These are phyloP conservation scores for Mythimna loreyi DNA, from an alignment of 2,888 invertebrate species.

Conservation along the genomic window DNA sequence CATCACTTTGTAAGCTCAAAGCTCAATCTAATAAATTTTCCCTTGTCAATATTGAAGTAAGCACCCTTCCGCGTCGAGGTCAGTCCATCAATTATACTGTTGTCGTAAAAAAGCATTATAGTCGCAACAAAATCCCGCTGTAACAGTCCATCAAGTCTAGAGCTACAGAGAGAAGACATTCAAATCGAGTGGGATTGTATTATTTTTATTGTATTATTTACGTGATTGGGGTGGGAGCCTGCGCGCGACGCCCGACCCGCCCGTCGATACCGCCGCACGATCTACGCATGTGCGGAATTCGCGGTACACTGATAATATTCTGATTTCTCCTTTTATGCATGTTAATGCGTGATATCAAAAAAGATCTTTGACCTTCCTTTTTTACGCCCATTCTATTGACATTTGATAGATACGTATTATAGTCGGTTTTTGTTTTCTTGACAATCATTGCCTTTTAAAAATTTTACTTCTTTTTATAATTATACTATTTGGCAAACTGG, in stretches of 20 bases:
- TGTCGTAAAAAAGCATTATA: slow-evolving; percentile 71
- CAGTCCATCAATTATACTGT: slow-evolving; percentile 72
- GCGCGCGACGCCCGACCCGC: slow-evolving; percentile 74
- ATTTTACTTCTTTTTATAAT: neutral
- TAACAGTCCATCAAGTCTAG: slow-evolving; percentile 70
- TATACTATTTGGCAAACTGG: neutral
- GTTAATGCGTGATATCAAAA: slow-evolving; percentile 84
- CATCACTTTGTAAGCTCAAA: neutral
- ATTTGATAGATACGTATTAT: slow-evolving; percentile 70
- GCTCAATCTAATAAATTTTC: slow-evolving; percentile 25
- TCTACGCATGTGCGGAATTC: slow-evolving; percentile 87
- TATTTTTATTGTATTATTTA: slow-evolving; percentile 89
- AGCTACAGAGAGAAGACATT: slow-evolving; percentile 75
- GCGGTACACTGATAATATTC: slow-evolving; percentile 82
- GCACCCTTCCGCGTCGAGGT: slow-evolving; percentile 64
- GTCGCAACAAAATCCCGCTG: slow-evolving; percentile 66
- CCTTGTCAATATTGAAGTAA: slow-evolving; percentile 70
- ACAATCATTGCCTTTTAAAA: slow-evolving; percentile 5
- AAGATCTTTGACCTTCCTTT: slow-evolving; percentile 74
- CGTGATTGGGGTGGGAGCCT: slow-evolving; percentile 81
- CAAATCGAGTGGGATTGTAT: slow-evolving; percentile 83
- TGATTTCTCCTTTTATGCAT: slow-evolving; percentile 87
- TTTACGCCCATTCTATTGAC: slow-evolving; percentile 69
- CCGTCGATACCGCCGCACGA: slow-evolving; percentile 79
- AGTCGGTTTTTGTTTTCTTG: slow-evolving; percentile 31